Base-by-base conservation (phyloP, 2,797 vertebrate genomes). In the Esox lucius region DNA sequence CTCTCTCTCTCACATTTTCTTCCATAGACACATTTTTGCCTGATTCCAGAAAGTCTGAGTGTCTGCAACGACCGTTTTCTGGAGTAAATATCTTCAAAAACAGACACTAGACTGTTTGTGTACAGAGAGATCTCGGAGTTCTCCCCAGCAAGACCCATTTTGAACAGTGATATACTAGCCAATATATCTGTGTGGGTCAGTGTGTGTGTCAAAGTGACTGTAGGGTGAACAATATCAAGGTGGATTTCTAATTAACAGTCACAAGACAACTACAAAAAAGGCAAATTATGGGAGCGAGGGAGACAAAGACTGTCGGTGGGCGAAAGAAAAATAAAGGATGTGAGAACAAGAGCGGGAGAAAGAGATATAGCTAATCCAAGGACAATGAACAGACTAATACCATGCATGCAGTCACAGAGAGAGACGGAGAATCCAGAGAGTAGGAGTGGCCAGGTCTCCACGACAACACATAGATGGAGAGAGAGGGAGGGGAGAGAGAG, bases 1-100 rank as follows among this genome's bases (percentile, higher is more conserved):
- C 33, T 69, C 74, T 73, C 46, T 74, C 68, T 42, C 24, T 81
- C 80, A 82, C 31, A 69, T 33, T 33, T 33, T 2, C 33, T 5
- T 5, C 33, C 66, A 53, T 49, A 71, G 28, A 59, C 73, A 75
- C 16, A 24, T 68, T 76, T 77, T 65, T 76, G 83, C 35, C 77
- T 77, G 77, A 87, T 81, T 88, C 82, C 77, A 84, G 78, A 72
- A 80, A 77, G 78, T 77, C 77, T 86, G 81, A 80, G 79, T 83
- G 73, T 42, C 69, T 62, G 81, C 73, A 42, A 68, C 85, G 85
- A 88, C 87, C 78, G 77, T 82, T 82, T 68, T 86, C 86, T 86
- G 86, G 48, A 74, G 22, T 70, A 84, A 85, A 82, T 76, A 75
- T 88, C 87, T 91, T 80, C 83, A 85, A 67, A 51, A 71, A 66